Conservation (phyloP, 2,113 vertebrate species). For the Atherinomorus stipes region DNA sequence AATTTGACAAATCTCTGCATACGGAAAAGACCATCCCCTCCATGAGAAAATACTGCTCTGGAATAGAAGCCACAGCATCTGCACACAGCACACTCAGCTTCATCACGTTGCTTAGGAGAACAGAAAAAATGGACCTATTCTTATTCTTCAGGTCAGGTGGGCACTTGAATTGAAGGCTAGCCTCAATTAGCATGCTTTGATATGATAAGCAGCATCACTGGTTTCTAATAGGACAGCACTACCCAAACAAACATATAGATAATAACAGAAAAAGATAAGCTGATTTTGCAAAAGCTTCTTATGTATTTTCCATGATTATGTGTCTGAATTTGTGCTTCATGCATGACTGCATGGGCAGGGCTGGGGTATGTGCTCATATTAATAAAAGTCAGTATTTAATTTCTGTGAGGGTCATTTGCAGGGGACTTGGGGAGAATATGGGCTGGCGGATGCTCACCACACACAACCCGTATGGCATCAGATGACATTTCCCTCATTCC, state of each 20-base stretch:
- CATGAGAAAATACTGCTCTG: slow-evolving; percentile 25
- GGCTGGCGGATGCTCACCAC: slow-evolving; percentile 66
- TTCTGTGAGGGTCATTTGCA: slow-evolving; percentile 47
- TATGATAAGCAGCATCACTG: slow-evolving; percentile 77
- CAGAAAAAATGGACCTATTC: slow-evolving; percentile 33
- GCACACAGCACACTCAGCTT: slow-evolving; percentile 37
- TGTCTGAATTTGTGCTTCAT: background rate
- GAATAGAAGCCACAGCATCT: slow-evolving; percentile 38
- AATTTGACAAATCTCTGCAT: slow-evolving; percentile 24
- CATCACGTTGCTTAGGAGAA: slow-evolving; percentile 73
- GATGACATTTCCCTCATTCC: slow-evolving; percentile 69
- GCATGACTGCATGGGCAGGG: slow-evolving; percentile 21
- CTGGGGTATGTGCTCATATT: slow-evolving; percentile 8
- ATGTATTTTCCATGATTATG: slow-evolving; percentile 15
- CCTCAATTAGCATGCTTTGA: slow-evolving; percentile 78
- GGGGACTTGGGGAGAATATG: slow-evolving; percentile 55
- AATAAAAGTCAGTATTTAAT: slow-evolving; percentile 34
- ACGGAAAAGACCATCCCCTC: slow-evolving; percentile 10
- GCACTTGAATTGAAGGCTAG: slow-evolving; percentile 78
- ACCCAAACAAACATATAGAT: slow-evolving; percentile 14
- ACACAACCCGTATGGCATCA: slow-evolving; percentile 69
- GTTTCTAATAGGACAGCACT: slow-evolving; percentile 47
- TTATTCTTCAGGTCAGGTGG: slow-evolving; percentile 69
- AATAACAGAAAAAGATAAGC: background rate
- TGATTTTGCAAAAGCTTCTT: background rate